These are phyloP conservation scores for Hyles vespertilio DNA, from an alignment of 1,140 invertebrate genomes.

Conservation along the genomic window DNA sequence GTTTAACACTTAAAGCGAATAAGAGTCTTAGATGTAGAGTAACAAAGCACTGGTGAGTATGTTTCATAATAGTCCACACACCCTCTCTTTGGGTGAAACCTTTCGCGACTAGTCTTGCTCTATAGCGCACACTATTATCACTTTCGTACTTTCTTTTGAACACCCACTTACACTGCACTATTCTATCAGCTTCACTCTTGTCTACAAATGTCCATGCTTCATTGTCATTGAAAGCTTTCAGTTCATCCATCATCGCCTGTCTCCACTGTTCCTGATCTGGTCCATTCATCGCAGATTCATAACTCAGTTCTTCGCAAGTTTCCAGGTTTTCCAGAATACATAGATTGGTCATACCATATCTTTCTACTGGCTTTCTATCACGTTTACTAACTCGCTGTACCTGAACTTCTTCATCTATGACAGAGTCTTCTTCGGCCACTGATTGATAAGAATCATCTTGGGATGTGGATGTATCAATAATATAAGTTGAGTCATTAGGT, in stretches of 20 bases:
- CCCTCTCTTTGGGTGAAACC: slow-evolving; percentile 26
- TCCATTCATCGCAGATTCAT: slow-evolving; percentile 20
- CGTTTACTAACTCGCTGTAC: slow-evolving; percentile 3
- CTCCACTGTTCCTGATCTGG: slow-evolving; percentile 21
- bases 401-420: slow-evolving; percentile 3
- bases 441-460: too few relatives aligned
- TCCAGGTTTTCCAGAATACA: slow-evolving; percentile 16
- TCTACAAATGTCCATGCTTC: slow-evolving; percentile 24
- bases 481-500: too few relatives aligned
- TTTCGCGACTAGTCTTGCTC: slow-evolving; percentile 25
- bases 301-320: slow-evolving; percentile 17
- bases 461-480: too few relatives aligned
- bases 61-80: slow-evolving; percentile 32
- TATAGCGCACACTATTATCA: slow-evolving; percentile 24
- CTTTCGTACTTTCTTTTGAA: slow-evolving; percentile 27
- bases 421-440: not conserved
- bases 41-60: slow-evolving; percentile 22
- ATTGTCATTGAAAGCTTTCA: slow-evolving; percentile 25
- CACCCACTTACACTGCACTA: slow-evolving; percentile 28
- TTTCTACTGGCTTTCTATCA: slow-evolving; percentile 15
- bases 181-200: slow-evolving; percentile 13
- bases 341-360: slow-evolving; percentile 15
- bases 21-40: slow-evolving; percentile 28
- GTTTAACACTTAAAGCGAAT: slow-evolving; percentile 30
- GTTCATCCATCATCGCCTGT: slow-evolving; percentile 23